Evolutionary conservation across 2,888 invertebrate genomes (phyloP), one percentile per base, ranked within the genome.

Genomic region (Neoitamus cyanurus): DNA sequence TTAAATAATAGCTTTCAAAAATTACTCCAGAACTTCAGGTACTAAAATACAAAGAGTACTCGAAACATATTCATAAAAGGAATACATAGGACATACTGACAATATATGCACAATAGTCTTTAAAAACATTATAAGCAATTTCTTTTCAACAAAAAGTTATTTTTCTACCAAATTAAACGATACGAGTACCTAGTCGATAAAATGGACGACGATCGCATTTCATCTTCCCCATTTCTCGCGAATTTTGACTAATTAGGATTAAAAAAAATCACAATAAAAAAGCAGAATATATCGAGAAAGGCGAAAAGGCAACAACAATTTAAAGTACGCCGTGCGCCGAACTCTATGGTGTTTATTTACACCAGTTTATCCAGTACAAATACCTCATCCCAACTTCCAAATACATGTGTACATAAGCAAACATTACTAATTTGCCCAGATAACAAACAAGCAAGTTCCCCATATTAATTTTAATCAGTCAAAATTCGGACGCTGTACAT

Each of bases 21-120:
- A 4, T n/a, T 42, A n/a, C 42, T 42, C 42, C 25, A 58, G 58
- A 58, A 9, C 20, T 58, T 2, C 20, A 58, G 58, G 11, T 58
- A 58, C 20, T 7, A 58, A 20, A 58, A 58, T 9, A 4, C 5
- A 20, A 73, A 73, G 1, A 36, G 42, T 30, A 28, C 4, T 30
- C 25, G 20, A 77, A 42, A 77, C 13, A 25, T 36, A 77, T 42
- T 46, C 46, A 36, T 25, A 77, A 28, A 69, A 77, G 28, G 25
- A 78, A 78, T n/a, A 48, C 48, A 78, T 78, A 48, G 11, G 78
- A 78, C 78, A 78, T 78, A 58, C 48, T 78, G 78, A 78, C 78
- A 78, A 78, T 78, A 78, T 78, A 58, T 42, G 28, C 58, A 78
- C 31, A 78, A 78, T 48, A 48, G 31, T 31, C 31, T 31, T 58